Evolutionary conservation across 2,797 vertebrate species (phyloP).

Genomic region (Dermochelys coriacea): DNA sequence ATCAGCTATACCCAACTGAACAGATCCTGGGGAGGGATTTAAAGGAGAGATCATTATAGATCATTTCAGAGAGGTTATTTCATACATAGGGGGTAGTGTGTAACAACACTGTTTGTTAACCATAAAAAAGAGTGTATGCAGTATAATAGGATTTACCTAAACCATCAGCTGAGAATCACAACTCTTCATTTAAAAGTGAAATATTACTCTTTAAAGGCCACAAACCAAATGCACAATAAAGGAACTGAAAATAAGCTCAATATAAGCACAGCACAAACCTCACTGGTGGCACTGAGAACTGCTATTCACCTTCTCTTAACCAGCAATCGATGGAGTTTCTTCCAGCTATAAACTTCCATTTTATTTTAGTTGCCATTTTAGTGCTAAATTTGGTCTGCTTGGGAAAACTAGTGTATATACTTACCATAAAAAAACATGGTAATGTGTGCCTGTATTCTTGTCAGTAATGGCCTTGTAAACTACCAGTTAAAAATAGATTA

Average conservation of each 20-base stretch:
- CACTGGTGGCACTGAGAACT: no score
- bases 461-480: neutral
- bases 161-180: neutral
- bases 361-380: neutral
- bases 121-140: neutral
- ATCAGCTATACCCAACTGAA: neutral
- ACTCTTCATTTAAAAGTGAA: neutral
- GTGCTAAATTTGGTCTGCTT: neutral
- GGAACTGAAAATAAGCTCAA: no score
- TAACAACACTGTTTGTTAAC: neutral
- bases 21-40: neutral
- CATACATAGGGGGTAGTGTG: conserved; percentile 21
- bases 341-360: neutral
- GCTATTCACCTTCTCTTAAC: no score
- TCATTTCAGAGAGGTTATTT: conserved; percentile 34
- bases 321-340: neutral
- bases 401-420: neutral
- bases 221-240: neutral
- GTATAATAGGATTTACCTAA: conserved; percentile 5
- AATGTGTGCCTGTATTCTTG: rapidly evolving
- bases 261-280: no score
- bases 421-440: neutral
- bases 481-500: neutral
- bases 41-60: conserved; percentile 42
- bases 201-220: neutral